Conservation (phyloP, 2,797 vertebrate genomes). For the Trichosurus vulpecula region DNA sequence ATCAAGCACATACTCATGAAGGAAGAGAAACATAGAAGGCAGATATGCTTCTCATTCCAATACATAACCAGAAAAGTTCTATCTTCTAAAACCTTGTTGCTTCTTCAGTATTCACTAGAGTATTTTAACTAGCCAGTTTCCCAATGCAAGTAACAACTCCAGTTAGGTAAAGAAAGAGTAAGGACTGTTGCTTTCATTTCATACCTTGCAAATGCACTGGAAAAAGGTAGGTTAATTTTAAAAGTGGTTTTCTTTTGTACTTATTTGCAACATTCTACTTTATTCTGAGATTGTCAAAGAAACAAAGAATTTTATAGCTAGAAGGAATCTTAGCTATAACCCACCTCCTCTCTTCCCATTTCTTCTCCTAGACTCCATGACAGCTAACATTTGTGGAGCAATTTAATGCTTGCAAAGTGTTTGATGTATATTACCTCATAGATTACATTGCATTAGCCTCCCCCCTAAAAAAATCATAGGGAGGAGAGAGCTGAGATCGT, state of each 20-base stretch:
- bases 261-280: neutral
- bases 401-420: neutral
- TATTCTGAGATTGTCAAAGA: neutral
- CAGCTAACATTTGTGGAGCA: neutral
- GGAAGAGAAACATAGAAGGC: neutral
- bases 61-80: neutral
- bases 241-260: neutral
- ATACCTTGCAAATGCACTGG: neutral
- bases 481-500: conserved; percentile 9
- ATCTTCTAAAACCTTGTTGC: neutral
- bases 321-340: neutral
- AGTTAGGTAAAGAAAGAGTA: neutral
- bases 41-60: neutral
- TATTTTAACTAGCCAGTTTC: neutral
- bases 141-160: neutral
- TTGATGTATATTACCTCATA: neutral
- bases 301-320: neutral
- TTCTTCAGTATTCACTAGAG: neutral
- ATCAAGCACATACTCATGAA: neutral
- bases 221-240: neutral
- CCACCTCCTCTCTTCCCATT: neutral
- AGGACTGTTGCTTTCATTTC: neutral
- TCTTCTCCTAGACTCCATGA: neutral
- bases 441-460: neutral
- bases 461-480: conserved; percentile 24